Evolutionary conservation across 2,113 vertebrate genomes (phyloP).

Genomic region (Larimichthys crocea): DNA sequence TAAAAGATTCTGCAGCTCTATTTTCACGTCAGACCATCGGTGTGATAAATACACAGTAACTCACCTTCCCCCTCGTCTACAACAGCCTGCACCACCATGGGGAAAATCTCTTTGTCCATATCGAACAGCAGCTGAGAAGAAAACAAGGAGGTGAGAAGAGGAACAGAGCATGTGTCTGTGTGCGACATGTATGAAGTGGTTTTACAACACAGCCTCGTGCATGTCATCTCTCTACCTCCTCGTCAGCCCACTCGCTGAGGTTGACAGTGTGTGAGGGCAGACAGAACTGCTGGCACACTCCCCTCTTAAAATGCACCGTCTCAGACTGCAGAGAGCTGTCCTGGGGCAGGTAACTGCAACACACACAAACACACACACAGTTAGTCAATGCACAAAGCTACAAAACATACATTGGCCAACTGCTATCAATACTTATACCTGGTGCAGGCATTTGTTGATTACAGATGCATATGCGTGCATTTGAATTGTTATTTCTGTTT

Average conservation of each 20-base stretch:
- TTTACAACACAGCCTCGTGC: neutral
- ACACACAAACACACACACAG: neutral
- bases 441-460: neutral
- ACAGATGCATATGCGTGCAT: neutral
- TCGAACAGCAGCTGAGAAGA: slow-evolving; percentile 91
- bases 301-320: slow-evolving; percentile 94
- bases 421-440: neutral
- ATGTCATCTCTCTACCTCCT: slow-evolving; percentile 87
- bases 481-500: neutral
- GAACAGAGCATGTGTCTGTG: neutral
- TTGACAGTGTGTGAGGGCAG: slow-evolving; percentile 95
- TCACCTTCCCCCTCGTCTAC: slow-evolving; percentile 94
- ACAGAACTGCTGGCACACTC: slow-evolving; percentile 97
- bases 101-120: slow-evolving; percentile 94
- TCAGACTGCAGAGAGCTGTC: slow-evolving; percentile 94
- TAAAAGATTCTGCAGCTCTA: slow-evolving; percentile 8
- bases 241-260: slow-evolving; percentile 94
- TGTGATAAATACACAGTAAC: slow-evolving; percentile 6
- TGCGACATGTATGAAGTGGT: neutral
- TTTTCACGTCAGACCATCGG: neutral
- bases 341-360: slow-evolving; percentile 91
- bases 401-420: neutral
- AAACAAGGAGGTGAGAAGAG: neutral
- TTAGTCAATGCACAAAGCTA: too few relatives aligned
- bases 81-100: slow-evolving; percentile 95